Evolutionary conservation across 1,140 invertebrate genomes (phyloP).

Genomic region (Mycetomoellerius zeteki): DNA sequence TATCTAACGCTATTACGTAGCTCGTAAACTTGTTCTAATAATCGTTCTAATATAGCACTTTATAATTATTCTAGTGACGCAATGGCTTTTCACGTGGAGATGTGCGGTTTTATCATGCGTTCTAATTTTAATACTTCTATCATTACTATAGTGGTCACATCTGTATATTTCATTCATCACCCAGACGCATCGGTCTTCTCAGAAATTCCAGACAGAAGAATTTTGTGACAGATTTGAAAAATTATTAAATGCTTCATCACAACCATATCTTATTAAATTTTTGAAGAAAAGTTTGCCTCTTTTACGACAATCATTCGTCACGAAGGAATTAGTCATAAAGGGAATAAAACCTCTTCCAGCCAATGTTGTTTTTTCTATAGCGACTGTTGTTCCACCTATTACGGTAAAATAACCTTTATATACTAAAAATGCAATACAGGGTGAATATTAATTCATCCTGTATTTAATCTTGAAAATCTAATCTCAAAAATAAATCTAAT

Average conservation of each 20-base stretch:
- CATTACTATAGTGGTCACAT: conserved; percentile 45
- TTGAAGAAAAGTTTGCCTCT: conserved; percentile 98
- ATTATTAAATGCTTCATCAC: conserved; percentile 98
- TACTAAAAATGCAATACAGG: background rate
- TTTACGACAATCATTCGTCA: conserved; percentile 95
- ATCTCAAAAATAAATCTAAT: too few species aligned
- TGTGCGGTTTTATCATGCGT: conserved; percentile 70
- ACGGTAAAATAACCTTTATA: conserved; percentile 78
- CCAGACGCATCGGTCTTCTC: conserved; percentile 25
- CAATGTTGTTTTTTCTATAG: conserved; percentile 88
- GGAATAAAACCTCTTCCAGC: conserved; percentile 96
- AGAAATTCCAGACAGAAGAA: conserved; percentile 89
- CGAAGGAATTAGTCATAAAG: conserved; percentile 97
- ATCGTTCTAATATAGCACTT: conserved; percentile 1
- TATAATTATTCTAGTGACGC: conserved; percentile 60
- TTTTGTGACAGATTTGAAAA: conserved; percentile 98
- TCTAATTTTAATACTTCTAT: conserved; percentile 67
- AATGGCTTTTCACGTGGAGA: conserved; percentile 78
- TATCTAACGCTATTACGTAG: background rate
- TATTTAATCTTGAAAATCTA: too few species aligned
- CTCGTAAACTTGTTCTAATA: background rate
- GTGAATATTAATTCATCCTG: too few species aligned
- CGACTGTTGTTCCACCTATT: conserved; percentile 84
- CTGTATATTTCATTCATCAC: conserved; percentile 31
- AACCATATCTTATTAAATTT: conserved; percentile 98